Conservation (phyloP, 2,797 vertebrate species). For the Phoebastria nigripes region DNA sequence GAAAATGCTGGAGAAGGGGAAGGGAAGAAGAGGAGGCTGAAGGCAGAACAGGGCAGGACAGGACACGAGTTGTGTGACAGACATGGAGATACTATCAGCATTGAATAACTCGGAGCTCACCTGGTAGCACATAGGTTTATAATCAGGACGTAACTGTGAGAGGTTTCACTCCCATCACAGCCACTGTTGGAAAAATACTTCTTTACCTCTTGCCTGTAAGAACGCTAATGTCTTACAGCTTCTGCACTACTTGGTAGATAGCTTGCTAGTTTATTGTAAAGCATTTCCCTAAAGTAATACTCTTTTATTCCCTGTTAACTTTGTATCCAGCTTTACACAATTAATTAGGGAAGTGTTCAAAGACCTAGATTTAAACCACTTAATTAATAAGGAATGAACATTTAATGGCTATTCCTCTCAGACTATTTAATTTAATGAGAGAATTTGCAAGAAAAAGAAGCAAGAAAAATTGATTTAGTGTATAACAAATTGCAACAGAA, state of each 20-base stretch:
- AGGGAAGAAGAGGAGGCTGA: not conserved
- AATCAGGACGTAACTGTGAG: not conserved
- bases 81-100: not conserved
- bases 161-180: not conserved
- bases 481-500: constrained; percentile 60
- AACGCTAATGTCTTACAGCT: not conserved
- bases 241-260: not conserved
- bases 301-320: constrained; percentile 65
- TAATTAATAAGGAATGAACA: constrained; percentile 75
- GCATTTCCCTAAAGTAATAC: constrained; percentile 29
- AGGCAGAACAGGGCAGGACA: not conserved
- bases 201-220: not conserved
- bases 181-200: not conserved
- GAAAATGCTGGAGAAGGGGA: not conserved
- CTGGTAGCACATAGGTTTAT: not conserved
- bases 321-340: constrained; percentile 71
- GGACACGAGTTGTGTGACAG: fast-evolving
- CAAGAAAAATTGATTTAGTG: constrained; percentile 66
- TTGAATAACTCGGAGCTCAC: not conserved
- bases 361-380: constrained; percentile 72
- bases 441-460: constrained; percentile 71
- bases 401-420: constrained; percentile 71
- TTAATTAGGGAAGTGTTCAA: constrained; percentile 73
- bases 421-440: constrained; percentile 72
- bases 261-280: constrained; percentile 24